Evolutionary conservation across 2,113 vertebrate genomes (phyloP), one percentile per base, ranked within the genome.

Genomic region (Anarhynchus alexandrinus): DNA sequence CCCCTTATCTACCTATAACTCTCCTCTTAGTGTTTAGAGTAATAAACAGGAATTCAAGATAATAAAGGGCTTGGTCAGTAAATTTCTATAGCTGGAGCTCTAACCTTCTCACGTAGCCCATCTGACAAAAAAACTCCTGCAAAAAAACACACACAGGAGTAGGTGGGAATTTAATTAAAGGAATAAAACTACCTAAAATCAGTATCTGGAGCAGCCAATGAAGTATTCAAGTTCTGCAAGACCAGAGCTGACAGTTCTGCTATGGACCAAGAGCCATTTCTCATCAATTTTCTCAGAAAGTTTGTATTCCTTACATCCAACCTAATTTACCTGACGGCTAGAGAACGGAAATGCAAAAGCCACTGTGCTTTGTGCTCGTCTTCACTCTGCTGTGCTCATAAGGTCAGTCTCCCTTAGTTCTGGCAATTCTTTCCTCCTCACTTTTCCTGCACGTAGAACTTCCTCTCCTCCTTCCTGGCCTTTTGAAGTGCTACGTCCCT

Each of bases 341-440:
- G n/a, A 82, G 55, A 72, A 30, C 1, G 3, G 69, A 84, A 90
- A 74, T 25, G n/a, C 51, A 88, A 93, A 83, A 29, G 64, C 34
- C 59, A 61, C n/a, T 1, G 1, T 0, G 0, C 26, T 47, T 36
- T 67, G 51, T 32, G 20, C 42, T 51, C n/a, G 30, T 27, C 66
- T 86, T 74, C 42, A 66, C 22, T 51, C 38, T 0, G 6, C 36
- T 54, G 15, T 15, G 16, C 29, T 84, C 4, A 0, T 22, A 42
- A 67, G 11, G 10, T 45, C 73, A 82, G 17, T 14, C 43, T 47
- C 42, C 64, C 52, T 67, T 32, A 66, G 65, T 57, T 72, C 76
- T 73, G 34, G 49, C 8, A 58, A 45, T 27, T 78, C 78, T 47
- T 87, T 81, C 55, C 36, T 85, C 65, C 38, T 90, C 32, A 27